Evolutionary conservation across 2,113 vertebrate genomes (phyloP).

Genomic region (Morone chrysops): DNA sequence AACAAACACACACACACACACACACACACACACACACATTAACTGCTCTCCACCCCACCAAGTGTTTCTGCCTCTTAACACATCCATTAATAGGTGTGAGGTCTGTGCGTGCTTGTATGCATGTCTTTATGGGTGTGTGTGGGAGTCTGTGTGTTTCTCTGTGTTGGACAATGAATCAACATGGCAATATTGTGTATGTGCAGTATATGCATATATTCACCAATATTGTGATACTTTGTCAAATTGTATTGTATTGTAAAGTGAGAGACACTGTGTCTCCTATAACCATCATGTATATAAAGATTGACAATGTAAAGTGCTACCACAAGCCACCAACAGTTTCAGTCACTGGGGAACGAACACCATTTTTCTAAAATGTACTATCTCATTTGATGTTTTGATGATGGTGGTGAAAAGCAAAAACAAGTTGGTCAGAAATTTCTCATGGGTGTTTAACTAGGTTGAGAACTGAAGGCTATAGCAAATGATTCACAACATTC

Average conservation of each 20-base stretch:
- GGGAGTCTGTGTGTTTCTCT: not conserved
- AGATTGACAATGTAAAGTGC: no score
- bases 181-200: not conserved
- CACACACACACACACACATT: slow-evolving; percentile 31
- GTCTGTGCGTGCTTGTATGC: not conserved
- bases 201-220: not conserved
- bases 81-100: slow-evolving; percentile 76
- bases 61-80: slow-evolving; percentile 75
- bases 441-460: not conserved
- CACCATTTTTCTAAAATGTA: not conserved
- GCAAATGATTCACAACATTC: not conserved
- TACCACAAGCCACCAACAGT: not conserved
- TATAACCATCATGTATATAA: no score
- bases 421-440: not conserved
- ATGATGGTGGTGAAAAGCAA: not conserved
- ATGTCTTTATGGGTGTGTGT: not conserved
- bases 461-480: not conserved
- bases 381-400: not conserved
- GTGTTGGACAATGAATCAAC: slow-evolving; percentile 21
- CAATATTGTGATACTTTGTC: not conserved
- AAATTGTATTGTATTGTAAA: not conserved
- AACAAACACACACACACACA: slow-evolving; percentile 34
- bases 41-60: slow-evolving; percentile 34
- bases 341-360: not conserved
- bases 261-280: not conserved